Percentiles rank a stretch among this genome's conserved stretches.
Conservation (phyloP, 2,113 vertebrate genomes). For the Marcusenius ussheri region DNA sequence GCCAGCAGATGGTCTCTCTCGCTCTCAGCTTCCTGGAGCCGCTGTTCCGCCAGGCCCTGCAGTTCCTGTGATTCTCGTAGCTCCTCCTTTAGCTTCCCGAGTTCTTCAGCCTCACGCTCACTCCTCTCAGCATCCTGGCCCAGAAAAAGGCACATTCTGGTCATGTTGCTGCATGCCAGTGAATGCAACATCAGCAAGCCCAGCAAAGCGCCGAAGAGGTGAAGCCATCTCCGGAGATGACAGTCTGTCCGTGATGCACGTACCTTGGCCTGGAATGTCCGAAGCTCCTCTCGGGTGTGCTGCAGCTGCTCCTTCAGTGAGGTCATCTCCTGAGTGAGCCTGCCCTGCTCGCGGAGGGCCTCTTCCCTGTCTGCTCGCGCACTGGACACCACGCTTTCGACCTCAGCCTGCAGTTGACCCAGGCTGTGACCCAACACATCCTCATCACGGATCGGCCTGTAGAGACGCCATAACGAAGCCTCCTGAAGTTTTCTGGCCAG, state of each 20-base stretch:
- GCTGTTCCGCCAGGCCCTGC: slow-evolving; percentile 65
- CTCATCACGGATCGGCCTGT: slow-evolving; percentile 50
- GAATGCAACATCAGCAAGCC: background rate
- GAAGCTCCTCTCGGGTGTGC: slow-evolving; percentile 56
- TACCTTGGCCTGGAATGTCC: slow-evolving; percentile 46
- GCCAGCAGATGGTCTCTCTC: slow-evolving; percentile 66
- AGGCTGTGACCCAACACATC: slow-evolving; percentile 62
- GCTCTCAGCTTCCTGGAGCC: slow-evolving; percentile 70
- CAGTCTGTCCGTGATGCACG: background rate
- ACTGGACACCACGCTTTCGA: slow-evolving; percentile 53
- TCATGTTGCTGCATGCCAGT: no score
- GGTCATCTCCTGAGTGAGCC: slow-evolving; percentile 55
- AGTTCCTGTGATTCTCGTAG: slow-evolving; percentile 61
- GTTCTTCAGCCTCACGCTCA: slow-evolving; percentile 59
- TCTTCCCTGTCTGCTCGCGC: slow-evolving; percentile 59
- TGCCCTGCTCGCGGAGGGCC: slow-evolving; percentile 50
- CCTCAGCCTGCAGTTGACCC: slow-evolving; percentile 58
- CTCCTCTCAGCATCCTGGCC: slow-evolving; percentile 58
- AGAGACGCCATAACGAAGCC: slow-evolving; percentile 11
- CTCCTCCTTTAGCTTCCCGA: slow-evolving; percentile 56
- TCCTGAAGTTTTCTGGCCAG: background rate
- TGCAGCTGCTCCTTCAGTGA: slow-evolving; percentile 60
- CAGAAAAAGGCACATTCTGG: slow-evolving; percentile 2
- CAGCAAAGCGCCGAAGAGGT: background rate
- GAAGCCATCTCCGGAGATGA: background rate